Conservation (phyloP, 1,140 invertebrate species). For the Melanaphis sacchari region DNA sequence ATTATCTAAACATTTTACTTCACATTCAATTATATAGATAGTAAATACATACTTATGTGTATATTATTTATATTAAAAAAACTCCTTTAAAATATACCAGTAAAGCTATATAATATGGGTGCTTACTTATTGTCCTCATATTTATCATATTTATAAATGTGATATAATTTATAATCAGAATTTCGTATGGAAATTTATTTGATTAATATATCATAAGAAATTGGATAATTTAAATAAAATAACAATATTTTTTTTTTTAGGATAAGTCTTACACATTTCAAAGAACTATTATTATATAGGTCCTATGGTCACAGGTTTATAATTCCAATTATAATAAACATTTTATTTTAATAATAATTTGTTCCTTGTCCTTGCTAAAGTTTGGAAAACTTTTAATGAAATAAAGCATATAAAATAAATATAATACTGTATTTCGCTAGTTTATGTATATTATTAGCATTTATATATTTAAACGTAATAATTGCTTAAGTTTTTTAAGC, state of each 20-base stretch:
- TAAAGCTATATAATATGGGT: not conserved
- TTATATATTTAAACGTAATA: slow-evolving; percentile 32
- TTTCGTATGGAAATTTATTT: not conserved
- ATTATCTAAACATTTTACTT: too few species aligned
- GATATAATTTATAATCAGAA: not conserved
- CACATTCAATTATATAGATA: too few species aligned
- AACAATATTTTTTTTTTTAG: not conserved
- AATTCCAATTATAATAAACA: not conserved
- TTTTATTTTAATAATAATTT: slow-evolving; percentile 17
- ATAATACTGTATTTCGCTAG: not conserved
- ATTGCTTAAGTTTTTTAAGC: not conserved
- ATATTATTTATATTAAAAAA: too few species aligned
- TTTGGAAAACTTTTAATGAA: slow-evolving; percentile 24
- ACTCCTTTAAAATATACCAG: too few species aligned
- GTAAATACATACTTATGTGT: too few species aligned
- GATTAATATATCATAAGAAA: not conserved
- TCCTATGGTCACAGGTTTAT: not conserved
- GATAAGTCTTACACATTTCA: not conserved
- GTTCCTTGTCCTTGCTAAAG: not conserved
- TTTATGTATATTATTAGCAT: slow-evolving; percentile 6
- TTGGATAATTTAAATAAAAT: not conserved
- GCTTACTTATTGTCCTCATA: not conserved
- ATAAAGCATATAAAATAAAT: slow-evolving; percentile 4
- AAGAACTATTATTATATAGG: not conserved
- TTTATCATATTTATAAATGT: not conserved